Base-by-base conservation (phyloP, 1,140 invertebrate genomes). In the Venustaconcha ellipsiformis region DNA sequence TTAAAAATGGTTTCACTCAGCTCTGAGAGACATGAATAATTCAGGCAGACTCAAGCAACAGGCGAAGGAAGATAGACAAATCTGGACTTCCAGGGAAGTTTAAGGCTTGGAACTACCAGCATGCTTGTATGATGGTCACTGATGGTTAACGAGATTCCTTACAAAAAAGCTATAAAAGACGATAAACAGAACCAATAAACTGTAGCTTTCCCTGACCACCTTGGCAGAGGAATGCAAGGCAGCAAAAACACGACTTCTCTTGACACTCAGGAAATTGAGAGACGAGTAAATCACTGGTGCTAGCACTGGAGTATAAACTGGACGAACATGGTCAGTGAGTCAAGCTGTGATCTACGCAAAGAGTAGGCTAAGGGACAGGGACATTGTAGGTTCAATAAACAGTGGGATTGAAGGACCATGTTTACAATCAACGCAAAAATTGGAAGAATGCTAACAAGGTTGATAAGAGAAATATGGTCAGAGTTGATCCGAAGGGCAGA, bases 61-160 rank as follows among this genome's bases (percentile, higher is more conserved):
- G 4, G 63, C 67, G 14, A 30, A 30, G 26, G 26, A 30, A 30
- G 2, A 30, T 65, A 6, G 68, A 71, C n/a, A 71, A 26, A 48
- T 60, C 18, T n/a, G 60, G 59, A 2, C 63, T 70, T 15, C 62
- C 74, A 57, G 76, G 64, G 55, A 68, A 72, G 20, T 78, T 68
- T 59, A 78, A 78, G 55, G 76, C 76, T 8, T 72, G 76, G 76
- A 20, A 67, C 11, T 78, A 72, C 70, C 59, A 72, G 55, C 48
- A n/a, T 72, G 56, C 30, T 78, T 11, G 70, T 65, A 14, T 3
- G 76, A 14, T 77, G 75, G 75, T 62, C 23, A 8, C n/a, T 66
- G 63, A 66, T 59, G 56, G 57, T 59, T 13, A 65, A 76, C 57
- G 69, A 65, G 56, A 56, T 77, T 11, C 37, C 68, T 17, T 58